Base-by-base conservation (phyloP, 2,888 invertebrate genomes). In the Electrophaes corylata region DNA sequence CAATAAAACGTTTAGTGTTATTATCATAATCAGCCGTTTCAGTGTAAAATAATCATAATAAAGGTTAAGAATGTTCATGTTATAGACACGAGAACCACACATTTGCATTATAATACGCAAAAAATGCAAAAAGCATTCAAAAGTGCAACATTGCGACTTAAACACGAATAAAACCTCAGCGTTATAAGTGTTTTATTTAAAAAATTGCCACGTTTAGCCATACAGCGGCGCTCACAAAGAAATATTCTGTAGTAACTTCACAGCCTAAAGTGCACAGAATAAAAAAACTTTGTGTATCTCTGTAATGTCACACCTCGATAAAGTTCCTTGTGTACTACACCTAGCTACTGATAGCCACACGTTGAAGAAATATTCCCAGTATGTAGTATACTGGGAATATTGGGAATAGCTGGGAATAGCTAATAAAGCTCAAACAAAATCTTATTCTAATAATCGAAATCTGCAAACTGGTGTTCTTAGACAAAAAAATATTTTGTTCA, bases 291-390 rank as follows among this genome's bases (percentile, higher is more conserved):
- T 57, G 20, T 29, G 18, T 37, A 39, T 33, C 23, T 47, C 52
- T 44, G 59, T 62, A 64, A 64, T 64, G 59, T 60, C 64, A 64
- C 62, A 64, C 61, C 19, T 50, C 11, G 53, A 8, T 47, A 56
- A 58, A 53, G 54, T 10, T 40, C 11, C 16, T 33, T 37, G 19
- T 52, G 39, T 48, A 55, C 62, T 53, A 14, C 40, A 16, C 35
- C 31, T 26, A 29, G 16, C 14, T 47, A 41, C 16, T 20, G 18
- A 46, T 44, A 31, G 8, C n/a, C 11, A 40, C 3, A 10, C 10
- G 6, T n/a, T 35, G 5, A 5, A 12, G 35, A 14, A 14, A 6
- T 14, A 23, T 23, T 23, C 23, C 23, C 4, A 4, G 2, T 23
- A n/a, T n/a, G n/a, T n/a, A n/a, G n/a, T n/a, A n/a, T n/a, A n/a